Percentiles rank a stretch among this genome's conserved stretches.
These are phyloP conservation scores for Liolophura sinensis DNA, from an alignment of 1,140 invertebrate species.

Conservation along the genomic window DNA sequence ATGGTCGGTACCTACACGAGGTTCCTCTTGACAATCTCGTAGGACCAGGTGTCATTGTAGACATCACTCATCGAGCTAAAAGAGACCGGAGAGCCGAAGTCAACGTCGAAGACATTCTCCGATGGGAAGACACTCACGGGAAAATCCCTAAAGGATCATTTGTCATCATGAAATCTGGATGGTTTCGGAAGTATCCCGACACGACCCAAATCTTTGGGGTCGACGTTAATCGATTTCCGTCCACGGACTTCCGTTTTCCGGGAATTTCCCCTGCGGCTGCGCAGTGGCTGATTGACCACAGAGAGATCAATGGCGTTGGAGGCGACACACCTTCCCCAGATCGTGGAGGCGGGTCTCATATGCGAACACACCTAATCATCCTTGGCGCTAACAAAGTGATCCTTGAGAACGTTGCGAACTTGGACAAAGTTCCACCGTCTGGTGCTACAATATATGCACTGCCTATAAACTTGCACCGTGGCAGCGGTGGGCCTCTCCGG, in stretches of 20 bases:
- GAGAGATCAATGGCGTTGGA: constrained; percentile 67
- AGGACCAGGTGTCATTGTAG: constrained; percentile 63
- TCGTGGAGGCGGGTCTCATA: constrained; percentile 35
- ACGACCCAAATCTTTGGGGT: constrained; percentile 27
- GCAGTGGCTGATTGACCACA: constrained; percentile 64
- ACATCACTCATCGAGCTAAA: constrained; percentile 60
- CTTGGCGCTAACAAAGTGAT: constrained; percentile 12
- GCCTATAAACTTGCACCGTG: constrained; percentile 19
- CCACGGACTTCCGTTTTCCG: constrained; percentile 31
- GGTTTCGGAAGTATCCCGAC: constrained; percentile 53
- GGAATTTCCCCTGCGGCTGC: constrained; percentile 66
- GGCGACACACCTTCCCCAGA: constrained; percentile 69
- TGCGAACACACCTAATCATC: constrained; percentile 9
- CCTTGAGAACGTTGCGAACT: constrained; percentile 27
- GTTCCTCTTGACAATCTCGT: constrained; percentile 67
- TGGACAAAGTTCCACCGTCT: constrained; percentile 20
- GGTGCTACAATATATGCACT: constrained; percentile 21
- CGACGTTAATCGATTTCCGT: background rate
- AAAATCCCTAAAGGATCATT: constrained; percentile 53
- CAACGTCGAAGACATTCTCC: constrained; percentile 42
- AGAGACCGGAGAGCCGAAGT: constrained; percentile 38
- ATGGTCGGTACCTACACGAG: constrained; percentile 63
- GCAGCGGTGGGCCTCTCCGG: constrained; percentile 25
- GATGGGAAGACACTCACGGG: constrained; percentile 60
- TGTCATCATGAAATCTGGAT: constrained; percentile 65